Base-by-base conservation (phyloP, 1,140 invertebrate species). In the Calycopis cecrops region DNA sequence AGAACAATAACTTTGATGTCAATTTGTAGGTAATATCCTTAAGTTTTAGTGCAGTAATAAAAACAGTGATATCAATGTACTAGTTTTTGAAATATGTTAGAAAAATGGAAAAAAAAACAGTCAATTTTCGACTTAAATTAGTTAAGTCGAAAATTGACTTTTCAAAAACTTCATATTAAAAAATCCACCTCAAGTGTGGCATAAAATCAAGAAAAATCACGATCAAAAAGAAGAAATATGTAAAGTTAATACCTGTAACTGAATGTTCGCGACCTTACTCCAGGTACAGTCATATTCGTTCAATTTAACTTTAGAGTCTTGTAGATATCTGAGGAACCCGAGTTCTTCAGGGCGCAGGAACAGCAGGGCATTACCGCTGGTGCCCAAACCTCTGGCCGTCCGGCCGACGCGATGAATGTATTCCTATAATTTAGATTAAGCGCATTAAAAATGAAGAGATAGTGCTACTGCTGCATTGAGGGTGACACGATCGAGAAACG, bases 271-370 rank as follows among this genome's bases (percentile, higher is more conserved):
- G 59, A 99, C 94, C 91, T 99, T 99, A 62, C 91, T 95, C 98
- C 98, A 99, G 0, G 95, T 96, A 77, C 99, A 99, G 70, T 99
- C 97, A 88, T 98, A 99, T 85, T 99, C 98, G 75, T 98, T 98
- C 0, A 99, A 89, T 3, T 97, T 95, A 4, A 99, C 96, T 84
- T 94, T 96, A 4, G 97, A 95, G 66, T 97, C 93, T 81, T 98
- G 98, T n/a, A 99, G 89, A 82, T 97, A 99, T 8, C 94, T 89
- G 11, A 99, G 90, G 75, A 99, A 99, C 0, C 96, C 97, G 3
- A 99, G 87, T 83, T 99, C 99, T 81, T 99, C 96, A 0, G 98
- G 97, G 38, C 95, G 87, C 10, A 99, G 83, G 73, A 99, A 95
- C 0, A 99, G 85, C n/a, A 99, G 85, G 0, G 98, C 98, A 85